phyloP scores from a whole-genome alignment of 2,888 invertebrate species.

The Sminthurides aquaticus region DNA sequence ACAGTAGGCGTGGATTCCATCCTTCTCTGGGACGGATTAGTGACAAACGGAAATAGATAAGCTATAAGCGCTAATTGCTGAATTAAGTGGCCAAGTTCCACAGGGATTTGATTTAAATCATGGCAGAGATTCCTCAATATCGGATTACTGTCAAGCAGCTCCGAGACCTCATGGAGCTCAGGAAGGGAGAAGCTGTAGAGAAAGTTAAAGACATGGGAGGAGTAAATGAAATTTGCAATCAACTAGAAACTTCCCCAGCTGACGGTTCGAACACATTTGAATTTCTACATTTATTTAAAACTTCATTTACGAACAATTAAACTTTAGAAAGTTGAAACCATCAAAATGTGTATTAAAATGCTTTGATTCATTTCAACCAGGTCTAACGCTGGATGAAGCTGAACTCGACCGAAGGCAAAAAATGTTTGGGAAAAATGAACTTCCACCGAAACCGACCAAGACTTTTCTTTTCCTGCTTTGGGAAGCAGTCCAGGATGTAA shows the following conservation, averaged over 20 bases:
- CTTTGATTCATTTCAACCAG: no score
- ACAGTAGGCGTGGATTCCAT: no score
- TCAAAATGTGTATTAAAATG: no score
- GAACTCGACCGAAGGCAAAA: slow-evolving; percentile 87
- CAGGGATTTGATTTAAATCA: no score
- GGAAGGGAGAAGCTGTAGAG: slow-evolving; percentile 86
- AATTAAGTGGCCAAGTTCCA: no score
- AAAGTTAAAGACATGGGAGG: slow-evolving; percentile 85
- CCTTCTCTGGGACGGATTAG: no score
- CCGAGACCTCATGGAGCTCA: slow-evolving; percentile 95
- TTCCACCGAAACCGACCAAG: slow-evolving; percentile 98
- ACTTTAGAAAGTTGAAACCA: no score
- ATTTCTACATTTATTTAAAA: background rate
- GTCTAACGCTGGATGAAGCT: slow-evolving; percentile 79
- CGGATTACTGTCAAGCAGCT: slow-evolving; percentile 92
- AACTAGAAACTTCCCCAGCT: slow-evolving; percentile 86
- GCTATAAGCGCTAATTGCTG: no score
- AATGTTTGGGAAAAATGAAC: slow-evolving; percentile 94
- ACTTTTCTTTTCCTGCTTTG: slow-evolving; percentile 95
- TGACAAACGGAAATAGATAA: no score
- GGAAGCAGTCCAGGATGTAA: slow-evolving; percentile 99
- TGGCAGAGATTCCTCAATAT: background rate
- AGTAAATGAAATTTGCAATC: slow-evolving; percentile 89
- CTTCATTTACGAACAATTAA: no score
- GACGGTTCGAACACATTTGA: slow-evolving; percentile 1